Conservation (phyloP, 2,888 invertebrate species). For the Spodoptera exigua region DNA sequence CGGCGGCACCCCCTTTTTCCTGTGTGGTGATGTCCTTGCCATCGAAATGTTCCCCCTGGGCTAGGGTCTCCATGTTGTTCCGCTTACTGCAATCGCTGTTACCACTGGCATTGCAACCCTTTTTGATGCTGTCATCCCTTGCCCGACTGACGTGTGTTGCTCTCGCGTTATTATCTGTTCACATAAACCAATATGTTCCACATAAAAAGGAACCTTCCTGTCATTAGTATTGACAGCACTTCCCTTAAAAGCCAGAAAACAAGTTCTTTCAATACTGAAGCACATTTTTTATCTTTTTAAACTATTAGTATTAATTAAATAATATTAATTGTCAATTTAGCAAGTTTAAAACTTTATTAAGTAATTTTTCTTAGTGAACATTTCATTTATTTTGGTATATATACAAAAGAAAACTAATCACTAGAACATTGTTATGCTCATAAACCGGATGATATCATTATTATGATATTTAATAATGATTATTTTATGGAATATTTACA, state of each 20-base stretch:
- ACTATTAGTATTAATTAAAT: constrained; percentile 9
- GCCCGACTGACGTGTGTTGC: constrained; percentile 76
- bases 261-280: not conserved
- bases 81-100: constrained; percentile 77
- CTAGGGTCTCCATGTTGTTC: constrained; percentile 85
- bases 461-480: too few relatives aligned
- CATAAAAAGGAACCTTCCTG: constrained; percentile 48
- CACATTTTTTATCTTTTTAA: not conserved
- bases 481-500: too few relatives aligned
- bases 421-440: too few relatives aligned
- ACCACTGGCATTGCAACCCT: constrained; percentile 81
- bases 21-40: constrained; percentile 78
- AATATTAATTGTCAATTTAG: not conserved
- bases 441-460: too few relatives aligned
- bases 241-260: constrained; percentile 16
- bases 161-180: constrained; percentile 81
- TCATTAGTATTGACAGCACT: constrained; percentile 9
- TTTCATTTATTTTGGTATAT: too few relatives aligned
- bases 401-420: too few relatives aligned
- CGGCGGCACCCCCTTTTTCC: constrained; percentile 72
- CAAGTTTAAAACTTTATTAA: too few relatives aligned
- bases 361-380: too few relatives aligned
- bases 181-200: constrained; percentile 54
- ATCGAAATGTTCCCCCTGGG: constrained; percentile 83
- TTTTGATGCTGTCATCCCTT: constrained; percentile 86